Conservation (phyloP, 2,888 invertebrate genomes). For the Ophion ellenae region DNA sequence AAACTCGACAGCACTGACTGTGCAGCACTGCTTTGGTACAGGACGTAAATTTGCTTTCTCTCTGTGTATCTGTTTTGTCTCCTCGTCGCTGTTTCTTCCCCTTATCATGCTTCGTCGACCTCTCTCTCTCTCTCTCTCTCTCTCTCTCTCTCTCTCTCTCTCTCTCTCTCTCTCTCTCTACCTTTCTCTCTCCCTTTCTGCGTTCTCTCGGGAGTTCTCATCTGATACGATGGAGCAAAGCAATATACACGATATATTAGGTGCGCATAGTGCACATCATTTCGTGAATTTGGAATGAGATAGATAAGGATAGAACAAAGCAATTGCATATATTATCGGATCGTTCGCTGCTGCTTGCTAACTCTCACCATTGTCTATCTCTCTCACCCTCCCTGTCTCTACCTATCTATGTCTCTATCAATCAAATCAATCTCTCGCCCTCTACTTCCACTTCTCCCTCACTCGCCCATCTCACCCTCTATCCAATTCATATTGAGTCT, state of each 20-base stretch:
- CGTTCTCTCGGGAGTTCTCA: neutral
- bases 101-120: neutral
- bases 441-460: neutral
- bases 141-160: neutral
- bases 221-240: constrained; percentile 43
- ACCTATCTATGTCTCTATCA: neutral
- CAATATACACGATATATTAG: constrained; percentile 42
- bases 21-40: neutral
- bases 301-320: constrained; percentile 47
- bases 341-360: neutral
- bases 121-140: neutral
- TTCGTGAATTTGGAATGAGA: constrained; percentile 38
- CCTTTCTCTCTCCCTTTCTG: neutral
- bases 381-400: neutral
- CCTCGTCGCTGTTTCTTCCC: neutral
- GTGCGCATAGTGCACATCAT: constrained; percentile 37
- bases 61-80: neutral
- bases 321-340: constrained; percentile 40
- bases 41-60: neutral
- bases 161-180: neutral
- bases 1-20: neutral
- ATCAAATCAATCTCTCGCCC: neutral
- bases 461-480: neutral
- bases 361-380: neutral
- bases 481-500: constrained; percentile 6